Evolutionary conservation across 2,888 invertebrate genomes (phyloP).

Genomic region (Pantelozetes paolii): DNA sequence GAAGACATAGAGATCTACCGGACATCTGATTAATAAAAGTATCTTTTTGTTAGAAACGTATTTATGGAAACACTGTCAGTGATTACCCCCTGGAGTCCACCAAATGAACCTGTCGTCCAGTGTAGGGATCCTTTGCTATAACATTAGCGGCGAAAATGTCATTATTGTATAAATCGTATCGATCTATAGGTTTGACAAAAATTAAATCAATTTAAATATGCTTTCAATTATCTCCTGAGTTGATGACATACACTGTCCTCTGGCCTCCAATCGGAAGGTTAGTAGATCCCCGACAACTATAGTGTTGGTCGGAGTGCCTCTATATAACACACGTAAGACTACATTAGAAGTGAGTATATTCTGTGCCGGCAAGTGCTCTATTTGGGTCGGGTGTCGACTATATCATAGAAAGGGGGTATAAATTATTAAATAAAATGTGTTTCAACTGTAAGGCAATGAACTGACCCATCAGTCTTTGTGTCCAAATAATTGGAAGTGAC

Average conservation of each 20-base stretch:
- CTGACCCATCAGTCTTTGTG: slow-evolving; percentile 48
- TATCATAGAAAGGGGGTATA: slow-evolving; percentile 48
- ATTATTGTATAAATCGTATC: slow-evolving; percentile 47
- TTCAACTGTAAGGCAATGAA: no score
- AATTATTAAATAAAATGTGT: slow-evolving; percentile 89
- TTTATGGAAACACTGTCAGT: neutral
- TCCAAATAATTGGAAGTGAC: slow-evolving; percentile 65
- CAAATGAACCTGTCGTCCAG: slow-evolving; percentile 79
- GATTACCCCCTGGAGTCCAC: slow-evolving; percentile 81
- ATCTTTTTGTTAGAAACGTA: neutral
- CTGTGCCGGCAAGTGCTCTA: slow-evolving; percentile 85
- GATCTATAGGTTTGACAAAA: slow-evolving; percentile 44
- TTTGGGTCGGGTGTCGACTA: slow-evolving; percentile 75
- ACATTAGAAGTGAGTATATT: slow-evolving; percentile 84
- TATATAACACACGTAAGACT: slow-evolving; percentile 75
- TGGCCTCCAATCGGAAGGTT: slow-evolving; percentile 80
- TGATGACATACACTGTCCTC: slow-evolving; percentile 63
- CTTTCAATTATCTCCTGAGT: neutral
- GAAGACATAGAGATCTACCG: slow-evolving; percentile 79
- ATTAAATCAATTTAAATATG: neutral
- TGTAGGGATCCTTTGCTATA: slow-evolving; percentile 84
- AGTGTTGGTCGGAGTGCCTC: slow-evolving; percentile 83
- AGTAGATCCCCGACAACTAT: slow-evolving; percentile 88
- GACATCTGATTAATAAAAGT: slow-evolving; percentile 62
- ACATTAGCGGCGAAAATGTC: slow-evolving; percentile 91